A percentile compares a stretch with the other conserved stretches of the same genome.
Evolutionary conservation across 2,888 invertebrate genomes (phyloP).

Genomic region (Lepetodrilus schrolli): DNA sequence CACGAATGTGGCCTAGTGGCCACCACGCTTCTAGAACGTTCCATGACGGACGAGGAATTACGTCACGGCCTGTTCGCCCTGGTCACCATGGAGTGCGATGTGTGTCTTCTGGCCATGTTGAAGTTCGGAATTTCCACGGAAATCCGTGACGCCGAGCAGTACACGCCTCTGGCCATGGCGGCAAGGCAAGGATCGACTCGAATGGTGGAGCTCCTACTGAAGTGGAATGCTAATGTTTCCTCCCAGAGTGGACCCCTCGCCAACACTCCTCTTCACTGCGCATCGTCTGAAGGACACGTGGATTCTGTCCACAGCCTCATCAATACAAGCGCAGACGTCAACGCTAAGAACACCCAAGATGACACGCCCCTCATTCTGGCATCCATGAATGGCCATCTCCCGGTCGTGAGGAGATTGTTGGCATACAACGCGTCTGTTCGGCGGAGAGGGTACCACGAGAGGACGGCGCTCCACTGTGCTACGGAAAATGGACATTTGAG

Average conservation of each 20-base stretch:
- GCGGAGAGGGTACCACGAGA: slow-evolving; percentile 63
- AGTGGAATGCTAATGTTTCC: slow-evolving; percentile 61
- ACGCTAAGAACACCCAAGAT: slow-evolving; percentile 58
- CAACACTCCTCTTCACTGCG: slow-evolving; percentile 65
- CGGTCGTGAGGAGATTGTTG: slow-evolving; percentile 63
- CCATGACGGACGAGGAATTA: slow-evolving; percentile 41
- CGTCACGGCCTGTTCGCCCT: slow-evolving; percentile 49
- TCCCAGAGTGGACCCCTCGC: slow-evolving; percentile 52
- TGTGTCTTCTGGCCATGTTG: slow-evolving; percentile 54
- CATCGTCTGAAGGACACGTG: slow-evolving; percentile 61
- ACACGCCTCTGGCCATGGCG: slow-evolving; percentile 58
- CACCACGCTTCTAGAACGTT: neutral
- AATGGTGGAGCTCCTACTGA: slow-evolving; percentile 58
- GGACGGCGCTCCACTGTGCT: slow-evolving; percentile 68
- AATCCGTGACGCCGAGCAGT: slow-evolving; percentile 47
- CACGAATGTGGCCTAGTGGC: neutral
- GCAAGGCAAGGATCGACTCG: slow-evolving; percentile 54
- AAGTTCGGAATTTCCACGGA: slow-evolving; percentile 57
- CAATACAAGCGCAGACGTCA: slow-evolving; percentile 61
- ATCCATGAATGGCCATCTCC: slow-evolving; percentile 62
- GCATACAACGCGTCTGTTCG: slow-evolving; percentile 61
- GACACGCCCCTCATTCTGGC: slow-evolving; percentile 70
- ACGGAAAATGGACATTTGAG: slow-evolving; percentile 66
- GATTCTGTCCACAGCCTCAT: slow-evolving; percentile 60
- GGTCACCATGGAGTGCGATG: slow-evolving; percentile 48